phyloP scores from a whole-genome alignment of 2,113 vertebrate species.

The Mesocricetus auratus region DNA sequence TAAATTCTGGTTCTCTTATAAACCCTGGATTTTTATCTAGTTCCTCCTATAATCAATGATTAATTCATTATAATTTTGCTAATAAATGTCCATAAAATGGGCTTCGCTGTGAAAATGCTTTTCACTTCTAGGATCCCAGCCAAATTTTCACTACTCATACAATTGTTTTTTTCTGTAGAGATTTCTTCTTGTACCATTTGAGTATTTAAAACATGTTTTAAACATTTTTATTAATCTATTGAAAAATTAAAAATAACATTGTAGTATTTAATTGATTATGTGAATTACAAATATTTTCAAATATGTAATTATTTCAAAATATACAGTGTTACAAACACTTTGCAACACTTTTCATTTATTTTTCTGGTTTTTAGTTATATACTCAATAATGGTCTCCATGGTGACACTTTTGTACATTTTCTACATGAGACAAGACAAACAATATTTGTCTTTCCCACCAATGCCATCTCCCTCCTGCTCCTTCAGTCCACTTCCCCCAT shows the following conservation, averaged over 20 bases:
- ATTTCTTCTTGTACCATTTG: neutral
- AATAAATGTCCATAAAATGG: neutral
- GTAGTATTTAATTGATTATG: neutral
- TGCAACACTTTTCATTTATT: neutral
- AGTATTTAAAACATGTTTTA: neutral
- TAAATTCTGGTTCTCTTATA: neutral
- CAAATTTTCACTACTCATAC: neutral
- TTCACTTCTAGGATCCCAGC: neutral
- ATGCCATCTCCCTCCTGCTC: too few relatives aligned
- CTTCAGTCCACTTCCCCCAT: neutral
- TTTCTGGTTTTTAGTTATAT: neutral
- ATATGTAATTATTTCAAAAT: neutral
- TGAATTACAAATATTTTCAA: neutral
- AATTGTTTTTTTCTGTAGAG: neutral
- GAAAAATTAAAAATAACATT: neutral
- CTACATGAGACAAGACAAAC: neutral
- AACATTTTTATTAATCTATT: neutral
- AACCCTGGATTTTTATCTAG: neutral
- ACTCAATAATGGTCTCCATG: neutral
- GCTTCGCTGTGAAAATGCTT: neutral
- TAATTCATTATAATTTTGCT: conserved; percentile 14
- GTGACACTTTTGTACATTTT: neutral
- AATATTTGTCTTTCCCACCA: neutral
- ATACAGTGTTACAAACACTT: neutral
- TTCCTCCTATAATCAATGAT: too few relatives aligned